A percentile compares a stretch with the other conserved stretches of the same genome.
Evolutionary conservation across 2,113 vertebrate species (phyloP).

Genomic region (Patagioenas fasciata): DNA sequence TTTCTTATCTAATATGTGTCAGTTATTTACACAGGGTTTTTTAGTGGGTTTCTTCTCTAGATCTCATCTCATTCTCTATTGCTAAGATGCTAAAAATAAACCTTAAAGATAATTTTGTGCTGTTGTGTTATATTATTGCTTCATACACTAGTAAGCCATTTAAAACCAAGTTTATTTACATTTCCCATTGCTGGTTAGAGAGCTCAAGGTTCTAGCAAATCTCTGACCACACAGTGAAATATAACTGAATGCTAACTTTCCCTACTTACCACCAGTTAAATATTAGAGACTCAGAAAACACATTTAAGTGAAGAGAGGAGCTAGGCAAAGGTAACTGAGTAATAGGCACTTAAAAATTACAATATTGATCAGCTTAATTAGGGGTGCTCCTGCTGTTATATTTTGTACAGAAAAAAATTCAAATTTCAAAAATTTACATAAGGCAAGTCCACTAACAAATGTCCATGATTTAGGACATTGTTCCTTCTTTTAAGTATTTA

Average conservation of each 20-base stretch:
- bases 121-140: background rate
- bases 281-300: conserved; percentile 15
- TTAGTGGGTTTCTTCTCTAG: background rate
- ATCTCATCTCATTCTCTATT: background rate
- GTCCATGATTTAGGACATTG: background rate
- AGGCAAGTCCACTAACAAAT: background rate
- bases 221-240: background rate
- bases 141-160: background rate
- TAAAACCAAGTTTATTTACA: conserved; percentile 8
- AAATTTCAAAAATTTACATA: background rate
- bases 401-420: background rate
- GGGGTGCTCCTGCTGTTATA: background rate
- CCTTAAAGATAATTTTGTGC: background rate
- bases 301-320: background rate
- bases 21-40: background rate
- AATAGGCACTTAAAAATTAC: background rate
- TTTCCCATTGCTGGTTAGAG: conserved; percentile 15
- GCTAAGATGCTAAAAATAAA: background rate
- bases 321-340: background rate
- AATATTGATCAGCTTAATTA: background rate
- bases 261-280: background rate
- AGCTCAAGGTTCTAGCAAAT: conserved; percentile 39
- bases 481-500: background rate
- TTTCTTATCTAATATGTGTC: background rate
- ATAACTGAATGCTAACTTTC: background rate